A percentile compares a stretch with the other conserved stretches of the same genome.
These are phyloP conservation scores for Microctonus hyperodae DNA, from an alignment of 2,888 invertebrate genomes.

Conservation along the genomic window DNA sequence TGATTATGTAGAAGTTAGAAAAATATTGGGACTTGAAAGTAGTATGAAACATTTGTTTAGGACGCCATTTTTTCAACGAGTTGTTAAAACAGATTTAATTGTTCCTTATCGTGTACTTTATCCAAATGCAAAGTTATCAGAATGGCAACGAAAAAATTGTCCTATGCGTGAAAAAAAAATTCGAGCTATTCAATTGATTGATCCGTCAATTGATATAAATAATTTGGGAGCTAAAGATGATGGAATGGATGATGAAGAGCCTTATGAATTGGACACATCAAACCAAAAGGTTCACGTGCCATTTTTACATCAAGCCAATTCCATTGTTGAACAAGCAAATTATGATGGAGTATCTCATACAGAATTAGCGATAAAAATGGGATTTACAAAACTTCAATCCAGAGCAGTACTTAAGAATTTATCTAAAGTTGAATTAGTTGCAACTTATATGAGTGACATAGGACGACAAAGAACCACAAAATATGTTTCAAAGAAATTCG, in stretches of 20 bases:
- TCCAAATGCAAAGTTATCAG: conserved; percentile 66
- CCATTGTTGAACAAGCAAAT: conserved; percentile 64
- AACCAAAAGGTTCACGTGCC: conserved; percentile 53
- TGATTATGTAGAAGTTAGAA: conserved; percentile 65
- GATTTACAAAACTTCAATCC: conserved; percentile 63
- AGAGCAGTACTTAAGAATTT: conserved; percentile 65
- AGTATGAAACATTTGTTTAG: conserved; percentile 66
- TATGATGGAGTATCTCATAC: conserved; percentile 66
- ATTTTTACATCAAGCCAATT: conserved; percentile 65
- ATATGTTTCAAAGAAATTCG: conserved; percentile 60
- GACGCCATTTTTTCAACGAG: conserved; percentile 64
- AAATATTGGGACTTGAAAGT: conserved; percentile 62
- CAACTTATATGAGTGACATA: conserved; percentile 65
- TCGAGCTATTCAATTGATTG: conserved; percentile 66
- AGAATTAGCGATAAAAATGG: conserved; percentile 58
- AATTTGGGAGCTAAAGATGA: conserved; percentile 65
- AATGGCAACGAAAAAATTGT: conserved; percentile 66
- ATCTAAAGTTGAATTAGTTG: conserved; percentile 61
- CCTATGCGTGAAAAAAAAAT: conserved; percentile 64
- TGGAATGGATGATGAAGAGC: conserved; percentile 60
- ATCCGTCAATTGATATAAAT: conserved; percentile 66
- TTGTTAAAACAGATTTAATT: conserved; percentile 65
- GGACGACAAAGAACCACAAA: conserved; percentile 67
- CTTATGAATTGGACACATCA: conserved; percentile 48
- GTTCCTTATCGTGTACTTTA: conserved; percentile 67